Base-by-base conservation (phyloP, 2,888 invertebrate species). In the Pseudococcus jackbeardsleyi region DNA sequence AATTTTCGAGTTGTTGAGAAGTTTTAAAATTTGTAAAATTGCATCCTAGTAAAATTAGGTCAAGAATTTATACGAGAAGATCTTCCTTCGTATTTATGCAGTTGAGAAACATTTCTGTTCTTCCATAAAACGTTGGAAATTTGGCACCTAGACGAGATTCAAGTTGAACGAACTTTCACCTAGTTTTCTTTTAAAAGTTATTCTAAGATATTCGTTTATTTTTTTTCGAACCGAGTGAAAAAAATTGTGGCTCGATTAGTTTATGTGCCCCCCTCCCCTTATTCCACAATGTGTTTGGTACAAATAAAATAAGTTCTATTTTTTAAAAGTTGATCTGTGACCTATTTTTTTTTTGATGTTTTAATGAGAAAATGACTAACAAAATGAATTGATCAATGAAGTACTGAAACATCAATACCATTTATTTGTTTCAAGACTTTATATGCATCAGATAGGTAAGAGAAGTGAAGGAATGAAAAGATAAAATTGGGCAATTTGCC, bases 141-240 rank as follows among this genome's bases (percentile, higher is more conserved):
- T 50, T 50, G 48, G 48, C 48, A 50, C 15, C 48, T 12, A 2
- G 48, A 50, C 15, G 48, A 12, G 4, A 50, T 64, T 22, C 1
- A 11, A 64, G 64, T 22, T 64, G 22, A 64, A 64, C 64, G 64
- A 64, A 64, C 64, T 64, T 64, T 64, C 64, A 64, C 64, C 64
- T 64, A 64, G 12, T 64, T 64, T 64, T 64, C 2, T 8, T 50
- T 12, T 8, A 50, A 59, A 54, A 42, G 42, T 42, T 42, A 17
- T n/a, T 59, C n/a, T 54, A n/a, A n/a, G 15, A 54, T 15, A 9
- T 22, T 64, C 0, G 22, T 64, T 64, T 64, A 4, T 4, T 59
- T 17, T 59, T 59, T 59, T n/a, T 64, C 22, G 64, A 2, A 4
- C 9, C 4, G 12, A 22, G 17, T 22, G 22, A 22, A 59, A 59